Base-by-base conservation (phyloP, 2,113 vertebrate genomes). In the Daphoenositta chrysoptera region DNA sequence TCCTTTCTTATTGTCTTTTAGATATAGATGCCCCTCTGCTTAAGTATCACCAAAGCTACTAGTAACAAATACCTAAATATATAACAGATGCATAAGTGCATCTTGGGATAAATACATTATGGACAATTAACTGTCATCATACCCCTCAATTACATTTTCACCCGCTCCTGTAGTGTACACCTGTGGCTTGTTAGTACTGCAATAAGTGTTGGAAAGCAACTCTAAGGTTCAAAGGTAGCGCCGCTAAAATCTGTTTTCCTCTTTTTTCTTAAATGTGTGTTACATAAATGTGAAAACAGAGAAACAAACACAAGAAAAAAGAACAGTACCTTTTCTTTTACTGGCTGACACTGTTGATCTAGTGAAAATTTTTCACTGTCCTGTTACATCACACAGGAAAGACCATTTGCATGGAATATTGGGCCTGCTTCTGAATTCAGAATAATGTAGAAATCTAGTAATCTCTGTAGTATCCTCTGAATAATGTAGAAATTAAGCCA, bases 31-130 rank as follows among this genome's bases (percentile, higher is more conserved):
- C 89, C 96, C 96, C 89, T 93, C 88, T 95, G 92, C 90, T 97
- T 96, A 96, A 97, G 93, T 96, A 97, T 95, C 92, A 95, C 75
- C 90, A 94, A 97, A 97, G 95, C 90, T 95, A 89, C 87, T 87
- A 96, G 95, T 87, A 97, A 97, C 92, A 97, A 97, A 98, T 89
- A 96, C 84, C 85, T 96, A 97, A 96, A 96, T 96, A 97, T 96
- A 96, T 91, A 97, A 93, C 97, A 98, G 97, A 98, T 98, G 96
- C 91, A 18, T 97, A 97, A 96, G 86, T 96, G 96, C 82, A 97
- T 94, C 94, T 97, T 96, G 96, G 97, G 97, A 97, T 96, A 97
- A 97, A 98, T 96, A 97, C 95, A 98, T 97, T 97, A 97, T 97
- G 97, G 97, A 97, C 97, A 98, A 97, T 98, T 98, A 97, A 97